Base-by-base conservation (phyloP, 2,797 vertebrate genomes). In the Neomorphus geoffroyi region DNA sequence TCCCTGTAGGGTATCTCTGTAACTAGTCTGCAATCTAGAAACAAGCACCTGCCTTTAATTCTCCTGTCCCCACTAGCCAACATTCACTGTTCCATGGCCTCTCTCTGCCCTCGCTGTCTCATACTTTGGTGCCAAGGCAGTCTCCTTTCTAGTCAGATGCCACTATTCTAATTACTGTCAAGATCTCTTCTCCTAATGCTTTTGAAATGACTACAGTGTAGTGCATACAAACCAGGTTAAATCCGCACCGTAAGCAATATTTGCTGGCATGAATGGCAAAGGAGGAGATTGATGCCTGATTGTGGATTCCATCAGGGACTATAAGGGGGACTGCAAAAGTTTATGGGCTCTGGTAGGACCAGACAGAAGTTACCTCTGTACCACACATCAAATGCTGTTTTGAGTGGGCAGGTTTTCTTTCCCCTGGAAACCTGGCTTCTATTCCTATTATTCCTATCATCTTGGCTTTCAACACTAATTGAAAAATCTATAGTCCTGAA, bases 71-170 rank as follows among this genome's bases (percentile, higher is more conserved):
- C 18, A 43, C 17, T 7, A 21, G 12, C 9, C 3, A 45, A 4
- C 0, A 1, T 64, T 80, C 64, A 70, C 26, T 46, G 24, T 2
- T 56, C 43, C n/a, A 18, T 58, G 30, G 18, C 33, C 27, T 21
- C 8, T 80, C 19, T 75, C 24, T 4, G 1, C 57, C 23, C 11
- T 70, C 4, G 1, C 6, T 70, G 9, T 32, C 32, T 1, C 2
- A 7, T 41, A 3, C 11, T 60, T 51, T 39, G 19, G 21, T 70
- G 32, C 21, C 35, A 24, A 35, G 6, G 10, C 23, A 58, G 9
- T 22, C 22, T 64, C 18, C 72, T 50, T 80, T 58, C 33, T 80
- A 15, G 71, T 80, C 6, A 13, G 7, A 24, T 83, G n/a, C 11
- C 32, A 43, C 39, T 46, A 21, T 65, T 69, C 18, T 66, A 56